Percentiles rank a stretch among this genome's conserved stretches.
Conservation (phyloP, 2,113 vertebrate genomes). For the Nansenia antarctica region DNA sequence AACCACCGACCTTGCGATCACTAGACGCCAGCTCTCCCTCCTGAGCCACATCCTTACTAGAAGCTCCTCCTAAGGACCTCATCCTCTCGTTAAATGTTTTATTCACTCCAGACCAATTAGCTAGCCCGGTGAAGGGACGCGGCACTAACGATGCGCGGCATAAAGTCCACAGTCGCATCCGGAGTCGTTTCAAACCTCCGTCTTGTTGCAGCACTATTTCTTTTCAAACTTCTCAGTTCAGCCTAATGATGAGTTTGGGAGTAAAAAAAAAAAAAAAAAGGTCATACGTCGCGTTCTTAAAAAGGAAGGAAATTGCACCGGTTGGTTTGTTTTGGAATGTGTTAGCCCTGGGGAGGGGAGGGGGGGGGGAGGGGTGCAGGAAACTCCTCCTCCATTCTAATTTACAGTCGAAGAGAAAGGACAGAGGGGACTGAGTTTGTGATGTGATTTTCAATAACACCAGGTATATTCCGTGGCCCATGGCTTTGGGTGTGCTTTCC, state of each 20-base stretch:
- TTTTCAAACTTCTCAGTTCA: conserved; percentile 24
- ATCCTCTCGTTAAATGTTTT: conserved; percentile 57
- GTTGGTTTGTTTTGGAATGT: conserved; percentile 33
- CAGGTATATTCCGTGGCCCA: conserved; percentile 38
- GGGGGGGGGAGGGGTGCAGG: too few species aligned
- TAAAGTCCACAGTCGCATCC: conserved; percentile 46
- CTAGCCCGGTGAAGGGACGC: conserved; percentile 40
- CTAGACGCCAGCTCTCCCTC: too few species aligned
- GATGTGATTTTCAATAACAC: conserved; percentile 59
- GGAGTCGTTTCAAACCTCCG: conserved; percentile 34
- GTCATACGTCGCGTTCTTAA: not conserved
- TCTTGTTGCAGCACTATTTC: not conserved
- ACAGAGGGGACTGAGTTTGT: conserved; percentile 44
- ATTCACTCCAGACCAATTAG: conserved; percentile 48
- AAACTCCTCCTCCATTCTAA: conserved; percentile 30
- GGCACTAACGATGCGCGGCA: conserved; percentile 48
- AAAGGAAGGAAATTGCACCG: not conserved
- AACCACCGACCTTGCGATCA: too few species aligned
- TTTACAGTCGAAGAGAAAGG: conserved; percentile 19
- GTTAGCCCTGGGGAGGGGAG: conserved; percentile 20
- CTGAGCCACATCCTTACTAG: too few species aligned
- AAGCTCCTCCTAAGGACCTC: too few species aligned
- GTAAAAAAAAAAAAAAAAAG: not conserved
- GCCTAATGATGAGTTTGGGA: conserved; percentile 29
- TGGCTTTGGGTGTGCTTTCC: conserved; percentile 47